Evolutionary conservation across 2,888 invertebrate genomes (phyloP).

Genomic region (Spisula solida): DNA sequence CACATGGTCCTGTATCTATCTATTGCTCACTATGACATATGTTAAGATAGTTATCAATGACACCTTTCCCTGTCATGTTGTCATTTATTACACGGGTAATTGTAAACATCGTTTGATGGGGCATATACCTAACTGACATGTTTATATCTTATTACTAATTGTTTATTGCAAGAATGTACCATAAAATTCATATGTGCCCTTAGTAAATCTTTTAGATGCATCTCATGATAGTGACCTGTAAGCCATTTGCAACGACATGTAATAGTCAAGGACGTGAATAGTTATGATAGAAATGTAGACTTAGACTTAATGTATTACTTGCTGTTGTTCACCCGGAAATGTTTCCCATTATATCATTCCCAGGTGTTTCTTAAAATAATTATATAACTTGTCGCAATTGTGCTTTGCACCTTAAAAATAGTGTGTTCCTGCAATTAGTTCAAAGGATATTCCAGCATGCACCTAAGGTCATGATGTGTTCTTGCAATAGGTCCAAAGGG

Average conservation of each 20-base stretch:
- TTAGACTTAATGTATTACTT: too few species aligned
- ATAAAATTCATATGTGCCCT: neutral
- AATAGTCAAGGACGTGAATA: neutral
- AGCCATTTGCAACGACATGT: neutral
- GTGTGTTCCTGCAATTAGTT: too few species aligned
- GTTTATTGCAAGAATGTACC: neutral
- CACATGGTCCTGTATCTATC: neutral
- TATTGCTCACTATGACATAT: neutral
- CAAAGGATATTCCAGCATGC: too few species aligned
- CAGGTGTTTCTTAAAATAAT: too few species aligned
- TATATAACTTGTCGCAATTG: too few species aligned
- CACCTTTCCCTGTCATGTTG: conserved; percentile 10
- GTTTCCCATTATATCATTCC: too few species aligned
- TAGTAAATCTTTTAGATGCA: neutral
- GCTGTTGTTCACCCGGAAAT: too few species aligned
- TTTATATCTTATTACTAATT: neutral
- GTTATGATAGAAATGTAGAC: too few species aligned
- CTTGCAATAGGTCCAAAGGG: too few species aligned
- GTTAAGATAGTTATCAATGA: neutral
- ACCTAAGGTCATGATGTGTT: too few species aligned
- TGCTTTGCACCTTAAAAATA: too few species aligned
- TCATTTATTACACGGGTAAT: neutral
- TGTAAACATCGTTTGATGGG: neutral
- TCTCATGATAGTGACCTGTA: neutral
- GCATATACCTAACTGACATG: neutral